Percentiles rank a stretch among this genome's conserved stretches.
Evolutionary conservation across 2,888 invertebrate species (phyloP).

Genomic region (Morpho deidamia): DNA sequence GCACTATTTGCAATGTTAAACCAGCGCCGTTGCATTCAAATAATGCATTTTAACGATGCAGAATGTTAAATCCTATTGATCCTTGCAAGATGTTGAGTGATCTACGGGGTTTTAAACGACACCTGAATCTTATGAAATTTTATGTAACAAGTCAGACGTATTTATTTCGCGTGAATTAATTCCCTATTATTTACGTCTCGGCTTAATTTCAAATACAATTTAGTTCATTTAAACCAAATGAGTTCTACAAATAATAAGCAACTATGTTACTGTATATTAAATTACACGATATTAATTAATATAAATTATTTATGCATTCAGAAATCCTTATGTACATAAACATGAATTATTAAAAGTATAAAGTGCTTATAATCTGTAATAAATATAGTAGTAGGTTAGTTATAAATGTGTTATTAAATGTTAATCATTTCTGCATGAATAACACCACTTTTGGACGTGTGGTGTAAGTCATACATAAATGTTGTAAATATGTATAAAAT

Average conservation of each 20-base stretch:
- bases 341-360: constrained; percentile 21
- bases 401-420: constrained; percentile 2
- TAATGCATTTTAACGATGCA: constrained; percentile 80
- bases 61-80: constrained; percentile 50
- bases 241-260: constrained; percentile 10
- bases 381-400: neutral
- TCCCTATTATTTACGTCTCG: constrained; percentile 3
- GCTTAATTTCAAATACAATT: neutral
- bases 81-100: constrained; percentile 46
- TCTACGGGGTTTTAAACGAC: constrained; percentile 48
- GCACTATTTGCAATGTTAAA: constrained; percentile 74
- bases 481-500: constrained; percentile 5
- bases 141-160: constrained; percentile 20
- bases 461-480: neutral
- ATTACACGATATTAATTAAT: constrained; percentile 17
- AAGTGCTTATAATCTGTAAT: constrained; percentile 10
- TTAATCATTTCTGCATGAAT: constrained; percentile 1
- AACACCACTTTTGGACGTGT: neutral
- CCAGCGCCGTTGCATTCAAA: constrained; percentile 56
- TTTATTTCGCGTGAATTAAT: constrained; percentile 7
- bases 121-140: constrained; percentile 47
- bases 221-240: constrained; percentile 1
- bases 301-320: constrained; percentile 17
- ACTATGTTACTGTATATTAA: constrained; percentile 19
- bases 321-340: constrained; percentile 14